A percentile compares a stretch with the other conserved stretches of the same genome.
phyloP scores from a whole-genome alignment of 2,888 invertebrate species.

The Drosophila ustulata region DNA sequence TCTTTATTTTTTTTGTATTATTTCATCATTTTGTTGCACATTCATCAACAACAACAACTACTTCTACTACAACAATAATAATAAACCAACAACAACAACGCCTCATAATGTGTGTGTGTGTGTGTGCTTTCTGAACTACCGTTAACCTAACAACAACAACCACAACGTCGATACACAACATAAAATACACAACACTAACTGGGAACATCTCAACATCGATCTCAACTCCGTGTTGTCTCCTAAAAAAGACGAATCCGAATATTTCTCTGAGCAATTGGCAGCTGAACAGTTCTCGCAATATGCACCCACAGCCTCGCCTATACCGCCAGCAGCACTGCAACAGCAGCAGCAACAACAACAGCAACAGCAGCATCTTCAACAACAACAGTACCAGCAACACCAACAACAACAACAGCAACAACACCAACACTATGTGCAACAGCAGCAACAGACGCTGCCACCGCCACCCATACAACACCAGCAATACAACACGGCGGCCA shows the following conservation, averaged over 20 bases:
- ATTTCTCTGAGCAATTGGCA: constrained; percentile 85
- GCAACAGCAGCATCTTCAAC: constrained; percentile 47
- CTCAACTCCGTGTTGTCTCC: constrained; percentile 22
- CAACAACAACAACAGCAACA: constrained; percentile 71
- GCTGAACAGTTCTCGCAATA: constrained; percentile 86
- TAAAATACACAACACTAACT: constrained; percentile 42
- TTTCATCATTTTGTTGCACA: constrained; percentile 65
- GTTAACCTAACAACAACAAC: constrained; percentile 65
- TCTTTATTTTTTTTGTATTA: constrained; percentile 48
- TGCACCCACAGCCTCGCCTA: constrained; percentile 80
- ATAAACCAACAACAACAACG: constrained; percentile 23
- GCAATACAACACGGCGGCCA: constrained; percentile 84
- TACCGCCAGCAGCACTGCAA: constrained; percentile 60
- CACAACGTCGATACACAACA: constrained; percentile 30
- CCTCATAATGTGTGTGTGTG: constrained; percentile 38
- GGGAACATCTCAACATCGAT: constrained; percentile 36
- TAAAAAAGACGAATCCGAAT: constrained; percentile 84
- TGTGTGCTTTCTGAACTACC: constrained; percentile 74
- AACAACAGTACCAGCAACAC: constrained; percentile 54
- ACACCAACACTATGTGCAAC: constrained; percentile 75
- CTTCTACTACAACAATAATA: constrained; percentile 38
- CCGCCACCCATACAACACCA: constrained; percentile 84
- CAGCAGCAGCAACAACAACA: constrained; percentile 64
- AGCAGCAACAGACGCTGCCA: constrained; percentile 82
- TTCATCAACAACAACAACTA: constrained; percentile 49